These are phyloP conservation scores for Achatina immaculata DNA, from an alignment of 1,140 invertebrate species.

Conservation along the genomic window DNA sequence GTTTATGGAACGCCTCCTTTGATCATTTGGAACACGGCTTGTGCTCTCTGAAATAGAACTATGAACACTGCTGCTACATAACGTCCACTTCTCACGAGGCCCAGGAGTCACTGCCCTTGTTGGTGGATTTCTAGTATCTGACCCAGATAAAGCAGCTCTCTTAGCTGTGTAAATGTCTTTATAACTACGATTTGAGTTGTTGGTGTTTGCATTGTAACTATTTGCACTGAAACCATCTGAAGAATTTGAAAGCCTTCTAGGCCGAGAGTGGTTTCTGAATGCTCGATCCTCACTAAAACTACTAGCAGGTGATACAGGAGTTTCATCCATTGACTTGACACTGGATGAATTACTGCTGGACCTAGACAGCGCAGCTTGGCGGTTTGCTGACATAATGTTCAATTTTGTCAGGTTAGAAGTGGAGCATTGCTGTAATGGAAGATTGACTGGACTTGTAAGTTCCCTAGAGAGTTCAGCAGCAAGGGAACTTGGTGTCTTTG, in stretches of 20 bases:
- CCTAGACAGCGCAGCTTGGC: constrained; percentile 7
- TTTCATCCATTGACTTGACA: constrained; percentile 23
- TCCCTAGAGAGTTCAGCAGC: not conserved
- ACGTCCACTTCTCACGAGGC: constrained; percentile 38
- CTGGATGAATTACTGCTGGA: constrained; percentile 34
- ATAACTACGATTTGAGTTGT: constrained; percentile 38
- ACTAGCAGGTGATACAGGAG: constrained; percentile 41
- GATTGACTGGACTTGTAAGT: not conserved
- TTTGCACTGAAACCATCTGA: not conserved
- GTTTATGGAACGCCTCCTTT: constrained; percentile 6
- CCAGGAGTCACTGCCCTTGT: constrained; percentile 48
- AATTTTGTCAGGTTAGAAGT: not conserved
- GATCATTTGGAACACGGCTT: not conserved
- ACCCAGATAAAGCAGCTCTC: constrained; percentile 55
- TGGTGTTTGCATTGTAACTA: not conserved
- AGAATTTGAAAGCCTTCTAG: constrained; percentile 20
- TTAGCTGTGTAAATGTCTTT: constrained; percentile 45
- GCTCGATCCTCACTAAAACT: constrained; percentile 33
- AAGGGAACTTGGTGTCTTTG: constrained; percentile 30
- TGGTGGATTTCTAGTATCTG: constrained; percentile 16
- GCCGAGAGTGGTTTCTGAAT: constrained; percentile 25
- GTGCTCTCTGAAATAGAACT: constrained; percentile 1
- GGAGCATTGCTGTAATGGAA: not conserved
- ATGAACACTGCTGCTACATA: not conserved
- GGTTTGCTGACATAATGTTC: not conserved